These are phyloP conservation scores for Gnathonemus longibarbis DNA, from an alignment of 2,113 vertebrate species.

Conservation along the genomic window DNA sequence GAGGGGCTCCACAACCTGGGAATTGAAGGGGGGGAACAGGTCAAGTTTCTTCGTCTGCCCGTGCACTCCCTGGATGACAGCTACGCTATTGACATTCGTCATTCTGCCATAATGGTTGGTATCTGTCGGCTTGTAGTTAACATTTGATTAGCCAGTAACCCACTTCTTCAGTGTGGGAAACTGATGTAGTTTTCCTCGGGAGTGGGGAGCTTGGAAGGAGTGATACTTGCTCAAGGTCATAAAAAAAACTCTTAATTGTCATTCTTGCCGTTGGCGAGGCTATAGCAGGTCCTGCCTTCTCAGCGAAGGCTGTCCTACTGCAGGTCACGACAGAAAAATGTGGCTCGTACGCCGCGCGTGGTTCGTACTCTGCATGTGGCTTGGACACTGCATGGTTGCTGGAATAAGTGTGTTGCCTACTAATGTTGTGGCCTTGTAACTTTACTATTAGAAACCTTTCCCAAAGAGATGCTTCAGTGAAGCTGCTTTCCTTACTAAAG, in stretches of 20 bases:
- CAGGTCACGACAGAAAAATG: not conserved
- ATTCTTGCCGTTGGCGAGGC: not conserved
- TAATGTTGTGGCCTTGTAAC: not conserved
- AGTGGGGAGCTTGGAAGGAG: not conserved
- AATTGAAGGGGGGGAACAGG: constrained; percentile 65
- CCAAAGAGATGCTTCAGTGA: not conserved
- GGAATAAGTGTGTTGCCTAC: not conserved
- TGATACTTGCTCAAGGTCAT: not conserved
- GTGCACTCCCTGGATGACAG: constrained; percentile 56
- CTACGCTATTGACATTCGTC: constrained; percentile 83
- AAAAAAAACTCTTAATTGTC: not conserved
- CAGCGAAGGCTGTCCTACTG: not conserved
- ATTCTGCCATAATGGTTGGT: constrained; percentile 81
- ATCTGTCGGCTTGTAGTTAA: not conserved
- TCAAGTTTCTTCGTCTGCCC: constrained; percentile 70
- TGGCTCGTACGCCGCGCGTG: not conserved
- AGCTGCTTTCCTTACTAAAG: not conserved
- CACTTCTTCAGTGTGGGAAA: not conserved
- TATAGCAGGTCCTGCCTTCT: not conserved
- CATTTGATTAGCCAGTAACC: not conserved
- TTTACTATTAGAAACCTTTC: not conserved
- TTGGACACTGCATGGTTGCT: not conserved
- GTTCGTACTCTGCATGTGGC: too few relatives aligned
- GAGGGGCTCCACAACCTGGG: constrained; percentile 82
- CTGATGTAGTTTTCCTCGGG: not conserved